A percentile compares a stretch with the other conserved stretches of the same genome.
Evolutionary conservation across 2,888 invertebrate genomes (phyloP).

Genomic region (Craniophora ligustri): DNA sequence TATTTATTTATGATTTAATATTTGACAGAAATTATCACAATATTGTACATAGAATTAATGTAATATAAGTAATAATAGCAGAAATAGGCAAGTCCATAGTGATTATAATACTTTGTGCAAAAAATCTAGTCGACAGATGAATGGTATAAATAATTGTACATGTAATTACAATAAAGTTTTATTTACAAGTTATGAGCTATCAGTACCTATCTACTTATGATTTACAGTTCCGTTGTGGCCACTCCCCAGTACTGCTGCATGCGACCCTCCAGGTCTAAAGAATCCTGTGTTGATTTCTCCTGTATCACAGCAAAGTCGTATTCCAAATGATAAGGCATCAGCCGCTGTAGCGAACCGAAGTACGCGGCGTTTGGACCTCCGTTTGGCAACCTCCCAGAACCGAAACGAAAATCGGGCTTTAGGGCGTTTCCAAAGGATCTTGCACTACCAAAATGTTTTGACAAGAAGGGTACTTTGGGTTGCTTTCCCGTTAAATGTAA

Average conservation of each 20-base stretch:
- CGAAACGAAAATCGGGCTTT: conserved; percentile 89
- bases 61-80: conserved; percentile 62
- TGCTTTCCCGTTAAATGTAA: conserved; percentile 84
- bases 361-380: conserved; percentile 96
- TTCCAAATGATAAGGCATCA: conserved; percentile 94
- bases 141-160: conserved; percentile 79
- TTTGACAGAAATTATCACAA: conserved; percentile 71
- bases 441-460: conserved; percentile 94
- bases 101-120: conserved; percentile 84
- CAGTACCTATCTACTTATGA: conserved; percentile 19
- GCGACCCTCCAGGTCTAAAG: conserved; percentile 93
- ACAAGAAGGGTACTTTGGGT: conserved; percentile 88
- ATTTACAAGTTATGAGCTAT: conserved; percentile 73
- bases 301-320: conserved; percentile 95
- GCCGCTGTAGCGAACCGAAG: conserved; percentile 94
- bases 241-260: conserved; percentile 98
- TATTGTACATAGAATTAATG: conserved; percentile 68
- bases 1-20: conserved; percentile 64
- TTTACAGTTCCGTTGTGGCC: conserved; percentile 94
- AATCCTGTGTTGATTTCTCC: conserved; percentile 92
- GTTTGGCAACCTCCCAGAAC: conserved; percentile 89
- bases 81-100: conserved; percentile 80
- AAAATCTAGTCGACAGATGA: conserved; percentile 87
- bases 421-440: conserved; percentile 92
- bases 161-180: conserved; percentile 77